Percentiles rank a stretch among this genome's conserved stretches.
These are phyloP conservation scores for Cheumatopsyche charites DNA, from an alignment of 1,140 invertebrate species.

Conservation along the genomic window DNA sequence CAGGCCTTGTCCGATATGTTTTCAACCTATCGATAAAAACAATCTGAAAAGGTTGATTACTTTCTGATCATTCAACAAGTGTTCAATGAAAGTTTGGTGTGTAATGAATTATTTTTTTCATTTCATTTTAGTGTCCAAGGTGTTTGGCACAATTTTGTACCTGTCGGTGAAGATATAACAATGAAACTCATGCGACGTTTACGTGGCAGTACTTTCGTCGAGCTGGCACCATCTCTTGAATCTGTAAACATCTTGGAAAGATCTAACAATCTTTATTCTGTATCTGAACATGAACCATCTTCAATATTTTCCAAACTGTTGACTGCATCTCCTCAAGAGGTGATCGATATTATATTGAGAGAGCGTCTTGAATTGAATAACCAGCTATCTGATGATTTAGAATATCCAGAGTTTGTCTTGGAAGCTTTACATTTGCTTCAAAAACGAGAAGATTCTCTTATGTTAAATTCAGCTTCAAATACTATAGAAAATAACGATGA, in stretches of 20 bases:
- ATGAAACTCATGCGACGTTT: conserved; percentile 88
- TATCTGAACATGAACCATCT: conserved; percentile 58
- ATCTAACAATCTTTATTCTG: conserved; percentile 52
- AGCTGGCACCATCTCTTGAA: conserved; percentile 61
- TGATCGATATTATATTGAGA: conserved; percentile 69
- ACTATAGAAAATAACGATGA: background rate
- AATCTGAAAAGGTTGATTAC: conserved; percentile 80
- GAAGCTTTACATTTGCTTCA: conserved; percentile 74
- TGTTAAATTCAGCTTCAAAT: too few relatives aligned
- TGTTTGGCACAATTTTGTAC: conserved; percentile 51
- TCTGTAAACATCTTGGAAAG: conserved; percentile 52
- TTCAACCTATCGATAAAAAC: conserved; percentile 74
- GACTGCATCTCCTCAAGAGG: conserved; percentile 65
- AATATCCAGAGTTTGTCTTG: conserved; percentile 84
- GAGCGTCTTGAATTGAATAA: conserved; percentile 73
- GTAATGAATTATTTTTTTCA: too few relatives aligned
- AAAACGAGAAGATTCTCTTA: conserved; percentile 52
- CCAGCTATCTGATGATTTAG: conserved; percentile 67
- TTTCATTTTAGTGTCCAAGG: conserved; percentile 53
- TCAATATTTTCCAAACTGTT: conserved; percentile 78
- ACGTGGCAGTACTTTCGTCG: conserved; percentile 76
- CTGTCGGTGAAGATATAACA: conserved; percentile 74
- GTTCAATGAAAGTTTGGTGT: too few relatives aligned
- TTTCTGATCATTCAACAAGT: background rate
- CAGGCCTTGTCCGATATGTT: conserved; percentile 88